A percentile compares a stretch with the other conserved stretches of the same genome.
phyloP scores from a whole-genome alignment of 2,113 vertebrate genomes.

The Octodon degus region DNA sequence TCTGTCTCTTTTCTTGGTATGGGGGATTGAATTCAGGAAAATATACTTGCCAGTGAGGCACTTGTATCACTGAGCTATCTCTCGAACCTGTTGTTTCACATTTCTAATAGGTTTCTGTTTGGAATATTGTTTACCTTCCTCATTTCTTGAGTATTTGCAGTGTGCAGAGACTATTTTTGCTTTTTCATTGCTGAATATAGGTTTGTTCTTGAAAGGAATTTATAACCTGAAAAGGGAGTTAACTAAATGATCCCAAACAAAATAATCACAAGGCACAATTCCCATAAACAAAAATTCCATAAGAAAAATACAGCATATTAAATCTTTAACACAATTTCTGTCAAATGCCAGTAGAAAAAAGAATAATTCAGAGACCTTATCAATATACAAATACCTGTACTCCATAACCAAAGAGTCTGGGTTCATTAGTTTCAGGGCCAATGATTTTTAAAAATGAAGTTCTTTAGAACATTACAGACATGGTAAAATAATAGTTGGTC shows the following conservation, averaged over 20 bases:
- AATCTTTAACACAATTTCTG: slow-evolving; percentile 1
- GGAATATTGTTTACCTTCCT: neutral
- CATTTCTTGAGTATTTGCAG: slow-evolving; percentile 11
- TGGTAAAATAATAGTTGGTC: neutral
- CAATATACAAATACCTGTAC: neutral
- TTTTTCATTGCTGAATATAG: slow-evolving; percentile 39
- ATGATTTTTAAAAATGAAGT: neutral
- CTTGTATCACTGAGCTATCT: too few species aligned
- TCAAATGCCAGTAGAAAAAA: slow-evolving; percentile 14
- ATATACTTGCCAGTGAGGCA: too few species aligned
- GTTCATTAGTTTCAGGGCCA: neutral
- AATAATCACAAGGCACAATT: neutral
- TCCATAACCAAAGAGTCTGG: neutral
- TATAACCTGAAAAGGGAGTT: neutral
- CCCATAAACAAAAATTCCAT: neutral
- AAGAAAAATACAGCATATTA: slow-evolving; percentile 35
- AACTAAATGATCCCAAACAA: neutral
- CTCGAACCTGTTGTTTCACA: neutral
- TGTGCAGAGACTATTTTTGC: neutral
- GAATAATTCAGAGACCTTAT: neutral
- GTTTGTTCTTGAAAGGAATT: slow-evolving; percentile 5
- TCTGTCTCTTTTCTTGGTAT: too few species aligned
- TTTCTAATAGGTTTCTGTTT: neutral
- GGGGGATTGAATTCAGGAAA: too few species aligned
- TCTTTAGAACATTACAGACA: neutral